Conservation (phyloP, 2,888 invertebrate species). For the Latrodectus elegans region DNA sequence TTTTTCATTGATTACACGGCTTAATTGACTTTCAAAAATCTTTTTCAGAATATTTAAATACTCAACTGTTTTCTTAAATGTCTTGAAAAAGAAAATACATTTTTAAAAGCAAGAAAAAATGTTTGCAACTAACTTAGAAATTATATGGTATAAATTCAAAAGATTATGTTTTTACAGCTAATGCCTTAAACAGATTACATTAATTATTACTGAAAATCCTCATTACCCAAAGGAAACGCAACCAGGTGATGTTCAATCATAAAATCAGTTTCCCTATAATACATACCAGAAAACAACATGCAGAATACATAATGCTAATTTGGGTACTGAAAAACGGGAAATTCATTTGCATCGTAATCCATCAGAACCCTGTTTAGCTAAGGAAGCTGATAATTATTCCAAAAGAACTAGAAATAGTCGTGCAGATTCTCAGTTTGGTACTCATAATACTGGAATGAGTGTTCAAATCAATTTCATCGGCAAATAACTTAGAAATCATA, state of each 20-base stretch:
- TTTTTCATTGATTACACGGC: too few relatives aligned
- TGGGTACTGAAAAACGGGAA: conserved; percentile 33
- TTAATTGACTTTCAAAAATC: too few relatives aligned
- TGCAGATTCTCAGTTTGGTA: conserved; percentile 29
- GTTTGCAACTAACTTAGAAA: too few relatives aligned
- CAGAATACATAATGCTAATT: conserved; percentile 40
- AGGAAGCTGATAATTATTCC: conserved; percentile 37
- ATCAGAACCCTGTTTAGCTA: conserved; percentile 35
- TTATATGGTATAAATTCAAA: too few relatives aligned
- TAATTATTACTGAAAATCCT: conserved; percentile 45
- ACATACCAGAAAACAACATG: conserved; percentile 54
- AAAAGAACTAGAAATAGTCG: conserved; percentile 20
- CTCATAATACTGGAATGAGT: conserved; percentile 27
- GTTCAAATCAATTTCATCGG: conserved; percentile 6
- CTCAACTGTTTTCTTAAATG: too few relatives aligned
- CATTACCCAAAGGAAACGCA: conserved; percentile 50
- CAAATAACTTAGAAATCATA: too few relatives aligned
- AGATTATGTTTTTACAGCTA: conserved; percentile 27
- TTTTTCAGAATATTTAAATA: too few relatives aligned
- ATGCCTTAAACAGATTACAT: conserved; percentile 39
- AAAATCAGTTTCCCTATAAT: conserved; percentile 36
- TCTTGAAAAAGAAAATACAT: too few relatives aligned
- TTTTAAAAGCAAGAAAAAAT: too few relatives aligned
- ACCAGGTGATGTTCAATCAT: conserved; percentile 19
- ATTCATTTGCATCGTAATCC: conserved; percentile 55